These are phyloP conservation scores for Euplagia quadripunctaria DNA, from an alignment of 2,888 invertebrate species.

Conservation along the genomic window DNA sequence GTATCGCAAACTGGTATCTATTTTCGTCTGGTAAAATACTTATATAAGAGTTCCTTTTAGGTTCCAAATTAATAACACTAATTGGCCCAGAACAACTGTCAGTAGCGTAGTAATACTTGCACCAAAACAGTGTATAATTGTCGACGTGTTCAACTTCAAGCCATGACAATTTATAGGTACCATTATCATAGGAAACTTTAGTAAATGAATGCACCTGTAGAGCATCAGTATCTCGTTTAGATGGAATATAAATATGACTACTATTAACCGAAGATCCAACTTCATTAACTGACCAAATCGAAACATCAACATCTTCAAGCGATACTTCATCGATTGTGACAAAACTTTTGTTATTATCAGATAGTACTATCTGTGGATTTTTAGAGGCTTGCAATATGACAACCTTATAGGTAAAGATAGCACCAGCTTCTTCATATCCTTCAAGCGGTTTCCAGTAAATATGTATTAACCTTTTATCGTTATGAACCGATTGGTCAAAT, in stretches of 20 bases:
- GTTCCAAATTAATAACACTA: too few species aligned
- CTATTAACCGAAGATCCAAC: conserved; percentile 87
- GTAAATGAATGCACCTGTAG: conserved; percentile 88
- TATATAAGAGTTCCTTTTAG: too few species aligned
- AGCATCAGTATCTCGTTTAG: conserved; percentile 75
- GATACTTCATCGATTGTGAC: conserved; percentile 87
- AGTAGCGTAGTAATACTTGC: conserved; percentile 54
- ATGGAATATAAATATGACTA: conserved; percentile 89
- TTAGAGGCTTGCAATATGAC: conserved; percentile 69
- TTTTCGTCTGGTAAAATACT: too few species aligned
- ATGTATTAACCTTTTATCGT: conserved; percentile 88
- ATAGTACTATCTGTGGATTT: conserved; percentile 66
- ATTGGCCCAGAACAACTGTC: too few species aligned
- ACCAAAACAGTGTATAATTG: conserved; percentile 95
- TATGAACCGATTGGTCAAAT: conserved; percentile 89
- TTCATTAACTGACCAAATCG: conserved; percentile 88
- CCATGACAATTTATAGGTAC: conserved; percentile 93
- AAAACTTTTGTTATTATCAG: conserved; percentile 87
- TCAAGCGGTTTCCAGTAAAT: conserved; percentile 94
- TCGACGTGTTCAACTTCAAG: conserved; percentile 85
- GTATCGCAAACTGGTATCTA: too few species aligned
- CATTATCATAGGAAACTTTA: conserved; percentile 91
- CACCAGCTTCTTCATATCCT: conserved; percentile 90
- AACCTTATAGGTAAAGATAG: conserved; percentile 91
- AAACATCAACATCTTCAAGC: conserved; percentile 78